These are phyloP conservation scores for Odocoileus hemionus DNA, from an alignment of 2,113 vertebrate genomes.

Conservation along the genomic window DNA sequence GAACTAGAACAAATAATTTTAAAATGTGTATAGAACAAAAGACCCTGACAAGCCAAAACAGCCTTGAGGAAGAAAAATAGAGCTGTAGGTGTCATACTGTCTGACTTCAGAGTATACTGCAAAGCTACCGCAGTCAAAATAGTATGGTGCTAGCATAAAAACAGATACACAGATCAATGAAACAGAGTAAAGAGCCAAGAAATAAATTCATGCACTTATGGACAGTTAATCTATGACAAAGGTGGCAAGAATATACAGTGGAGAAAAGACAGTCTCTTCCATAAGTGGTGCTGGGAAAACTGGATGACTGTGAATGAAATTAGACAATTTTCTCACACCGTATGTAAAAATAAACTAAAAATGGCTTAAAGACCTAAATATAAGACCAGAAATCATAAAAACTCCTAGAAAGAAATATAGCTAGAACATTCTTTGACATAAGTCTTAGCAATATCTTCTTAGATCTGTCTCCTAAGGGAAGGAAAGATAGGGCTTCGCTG, in stretches of 20 bases:
- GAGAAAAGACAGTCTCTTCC: neutral
- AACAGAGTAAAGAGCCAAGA: neutral
- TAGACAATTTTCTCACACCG: neutral
- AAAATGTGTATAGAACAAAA: neutral
- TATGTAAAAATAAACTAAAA: neutral
- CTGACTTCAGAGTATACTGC: neutral
- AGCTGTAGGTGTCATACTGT: neutral
- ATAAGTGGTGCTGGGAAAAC: neutral
- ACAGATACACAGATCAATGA: neutral
- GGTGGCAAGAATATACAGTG: neutral
- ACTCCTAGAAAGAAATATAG: neutral
- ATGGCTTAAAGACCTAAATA: neutral
- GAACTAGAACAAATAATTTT: neutral
- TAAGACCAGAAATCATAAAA: neutral
- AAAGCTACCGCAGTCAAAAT: neutral
- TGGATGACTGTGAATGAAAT: neutral
- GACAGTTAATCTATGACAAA: neutral
- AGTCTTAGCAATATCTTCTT: neutral
- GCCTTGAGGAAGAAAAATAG: neutral
- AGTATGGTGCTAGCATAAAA: neutral
- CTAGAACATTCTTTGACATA: neutral
- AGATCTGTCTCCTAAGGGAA: neutral
- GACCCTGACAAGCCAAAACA: neutral
- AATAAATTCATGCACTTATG: neutral
- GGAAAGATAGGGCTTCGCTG: neutral